A percentile compares a stretch with the other conserved stretches of the same genome.
These are phyloP conservation scores for Gortyna flavago DNA, from an alignment of 2,888 invertebrate species.

Conservation along the genomic window DNA sequence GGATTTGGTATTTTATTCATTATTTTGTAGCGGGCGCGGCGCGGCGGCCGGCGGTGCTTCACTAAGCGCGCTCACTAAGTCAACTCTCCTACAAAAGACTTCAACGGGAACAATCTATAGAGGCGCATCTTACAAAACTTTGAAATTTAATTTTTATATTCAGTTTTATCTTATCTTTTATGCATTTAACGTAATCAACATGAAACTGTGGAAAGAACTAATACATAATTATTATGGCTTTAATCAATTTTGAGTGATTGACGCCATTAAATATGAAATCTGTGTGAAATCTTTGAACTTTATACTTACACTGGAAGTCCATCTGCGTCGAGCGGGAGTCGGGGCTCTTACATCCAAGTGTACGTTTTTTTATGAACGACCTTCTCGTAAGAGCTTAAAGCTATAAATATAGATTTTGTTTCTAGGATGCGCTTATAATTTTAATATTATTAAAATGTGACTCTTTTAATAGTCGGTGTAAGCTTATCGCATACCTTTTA, in stretches of 20 bases:
- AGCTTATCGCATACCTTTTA: conserved; percentile 2
- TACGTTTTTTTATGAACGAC: conserved; percentile 37
- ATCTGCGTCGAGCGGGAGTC: conserved; percentile 17
- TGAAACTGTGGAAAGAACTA: conserved; percentile 18
- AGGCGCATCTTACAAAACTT: conserved; percentile 7
- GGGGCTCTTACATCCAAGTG: conserved; percentile 19
- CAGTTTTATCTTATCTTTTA: conserved; percentile 7
- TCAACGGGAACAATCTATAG: conserved; percentile 72
- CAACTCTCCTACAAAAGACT: conserved; percentile 76
- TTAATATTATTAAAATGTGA: conserved; percentile 33
- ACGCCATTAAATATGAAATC: conserved; percentile 25
- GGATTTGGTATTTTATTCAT: conserved; percentile 78
- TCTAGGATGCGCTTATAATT: conserved; percentile 53
- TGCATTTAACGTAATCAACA: conserved; percentile 15
- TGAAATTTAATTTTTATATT: conserved; percentile 2
- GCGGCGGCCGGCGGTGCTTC: conserved; percentile 43
- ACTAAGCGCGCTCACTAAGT: conserved; percentile 50
- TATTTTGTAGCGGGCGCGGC: conserved; percentile 66
- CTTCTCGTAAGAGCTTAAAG: conserved; percentile 65
- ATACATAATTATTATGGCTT: conserved; percentile 29
- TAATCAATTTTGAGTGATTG: conserved; percentile 46
- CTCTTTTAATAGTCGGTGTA: conserved; percentile 2
- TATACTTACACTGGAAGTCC: conserved; percentile 29
- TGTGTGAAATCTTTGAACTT: conserved; percentile 48
- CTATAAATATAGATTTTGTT: conserved; percentile 74